Conservation (phyloP, 2,113 vertebrate genomes). For the Rhinopomastus cyanomelas region DNA sequence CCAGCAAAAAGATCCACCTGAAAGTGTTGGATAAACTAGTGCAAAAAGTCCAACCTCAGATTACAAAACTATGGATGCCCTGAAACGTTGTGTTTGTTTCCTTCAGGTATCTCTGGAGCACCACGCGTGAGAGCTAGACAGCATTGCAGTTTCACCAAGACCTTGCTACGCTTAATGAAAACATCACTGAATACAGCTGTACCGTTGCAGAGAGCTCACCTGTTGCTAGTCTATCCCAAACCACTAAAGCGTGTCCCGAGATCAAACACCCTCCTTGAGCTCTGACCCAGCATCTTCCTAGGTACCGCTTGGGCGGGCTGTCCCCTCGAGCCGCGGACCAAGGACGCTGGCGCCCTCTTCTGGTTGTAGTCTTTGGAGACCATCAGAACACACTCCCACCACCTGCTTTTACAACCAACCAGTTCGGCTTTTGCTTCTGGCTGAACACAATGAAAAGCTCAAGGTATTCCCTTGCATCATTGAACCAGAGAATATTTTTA, state of each 20-base stretch:
- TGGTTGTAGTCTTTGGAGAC: background rate
- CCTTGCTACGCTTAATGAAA: background rate
- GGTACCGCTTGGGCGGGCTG: background rate
- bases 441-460: background rate
- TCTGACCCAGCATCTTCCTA: background rate
- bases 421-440: background rate
- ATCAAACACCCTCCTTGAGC: background rate
- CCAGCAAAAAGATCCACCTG: background rate
- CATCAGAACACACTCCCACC: rapidly evolving
- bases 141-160: background rate
- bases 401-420: background rate
- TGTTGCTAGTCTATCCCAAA: background rate
- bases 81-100: background rate
- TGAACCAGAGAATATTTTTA: background rate
- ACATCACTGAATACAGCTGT: background rate
- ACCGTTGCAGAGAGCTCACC: background rate
- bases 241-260: background rate
- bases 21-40: background rate
- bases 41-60: background rate
- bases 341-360: conserved; percentile 47
- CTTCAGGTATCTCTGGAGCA: background rate
- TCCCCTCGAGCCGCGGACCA: background rate
- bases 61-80: background rate
- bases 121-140: background rate
- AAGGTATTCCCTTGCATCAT: background rate